Evolutionary conservation across 2,888 invertebrate genomes (phyloP), one percentile per base, ranked within the genome.

Genomic region (Terebella lapidaria): DNA sequence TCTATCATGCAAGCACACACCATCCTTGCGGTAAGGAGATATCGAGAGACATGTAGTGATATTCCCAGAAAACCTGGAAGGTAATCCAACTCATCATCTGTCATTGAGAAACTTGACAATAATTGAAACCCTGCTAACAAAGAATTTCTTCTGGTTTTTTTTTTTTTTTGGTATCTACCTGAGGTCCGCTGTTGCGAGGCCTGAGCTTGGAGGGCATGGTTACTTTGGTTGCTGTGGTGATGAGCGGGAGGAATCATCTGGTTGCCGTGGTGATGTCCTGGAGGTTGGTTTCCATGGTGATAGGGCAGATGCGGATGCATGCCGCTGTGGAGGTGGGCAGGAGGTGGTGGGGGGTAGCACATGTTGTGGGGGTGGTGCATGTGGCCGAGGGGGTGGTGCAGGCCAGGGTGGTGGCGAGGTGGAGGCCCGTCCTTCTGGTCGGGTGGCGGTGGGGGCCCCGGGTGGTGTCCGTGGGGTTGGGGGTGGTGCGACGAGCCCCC

Each of bases 361-460:
- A 15, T 15, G 49, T 22, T 15, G 49, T 22, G 49, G 49, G 5
- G 49, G 49, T 22, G 49, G 49, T 10, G 18, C 49, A 22, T 49
- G 49, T 10, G 18, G 49, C 49, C 5, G 18, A 22, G 49, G 18
- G 10, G 24, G 49, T 10, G n/a, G 18, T 35, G 42, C n/a, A n/a
- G n/a, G n/a, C 42, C 42, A n/a, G 42, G 10, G 42, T 35, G 42
- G 10, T 35, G 42, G 10, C 42, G 10, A n/a, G 10, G 10, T n/a
- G 10, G 42, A 35, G 10, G 10, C 42, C 10, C 42, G 42, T 15
- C 42, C 42, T 15, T 35, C 42, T 35, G 42, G 42, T n/a, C 42
- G 42, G 49, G 49, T 5, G 49, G 49, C 24, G 49, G 49, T 24
- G 49, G 49, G n/a, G 49, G 49, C 49, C n/a, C n/a, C 49, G 49